These are phyloP conservation scores for Gymnocheta viridis DNA, from an alignment of 2,888 invertebrate species.

Conservation along the genomic window DNA sequence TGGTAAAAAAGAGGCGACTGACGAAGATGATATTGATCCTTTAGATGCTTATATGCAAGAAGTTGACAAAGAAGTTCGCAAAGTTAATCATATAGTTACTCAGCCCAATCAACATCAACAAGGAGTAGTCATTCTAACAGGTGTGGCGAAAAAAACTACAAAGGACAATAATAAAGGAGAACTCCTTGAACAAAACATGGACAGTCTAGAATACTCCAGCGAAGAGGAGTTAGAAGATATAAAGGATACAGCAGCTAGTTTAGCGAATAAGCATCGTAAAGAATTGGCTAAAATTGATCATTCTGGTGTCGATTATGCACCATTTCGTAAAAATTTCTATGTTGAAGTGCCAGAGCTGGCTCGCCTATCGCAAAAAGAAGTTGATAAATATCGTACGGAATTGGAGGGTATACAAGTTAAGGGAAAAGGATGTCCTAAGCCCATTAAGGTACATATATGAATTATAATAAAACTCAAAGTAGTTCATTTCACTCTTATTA, in stretches of 20 bases:
- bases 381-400: conserved; percentile 92
- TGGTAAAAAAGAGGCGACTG: conserved; percentile 52
- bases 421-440: conserved; percentile 98
- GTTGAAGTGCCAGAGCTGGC: conserved; percentile 98
- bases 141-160: conserved; percentile 90
- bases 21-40: conserved; percentile 91
- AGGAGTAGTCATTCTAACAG: conserved; percentile 91
- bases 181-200: conserved; percentile 99
- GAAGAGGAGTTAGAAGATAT: conserved; percentile 98
- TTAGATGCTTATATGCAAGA: conserved; percentile 99
- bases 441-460: conserved; percentile 86
- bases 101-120: conserved; percentile 81
- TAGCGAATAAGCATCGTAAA: conserved; percentile 94
- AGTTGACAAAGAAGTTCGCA: conserved; percentile 84
- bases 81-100: conserved; percentile 81
- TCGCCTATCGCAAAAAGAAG: conserved; percentile 93
- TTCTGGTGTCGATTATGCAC: conserved; percentile 91
- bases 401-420: conserved; percentile 97
- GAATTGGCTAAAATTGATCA: conserved; percentile 97
- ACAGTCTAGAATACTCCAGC: conserved; percentile 97
- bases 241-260: conserved; percentile 93
- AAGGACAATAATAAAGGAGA: conserved; percentile 93
- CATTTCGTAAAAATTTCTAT: conserved; percentile 97
- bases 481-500: too few relatives aligned
- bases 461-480: not conserved